Base-by-base conservation (phyloP, 2,888 invertebrate species). In the Saturnia pavonia region DNA sequence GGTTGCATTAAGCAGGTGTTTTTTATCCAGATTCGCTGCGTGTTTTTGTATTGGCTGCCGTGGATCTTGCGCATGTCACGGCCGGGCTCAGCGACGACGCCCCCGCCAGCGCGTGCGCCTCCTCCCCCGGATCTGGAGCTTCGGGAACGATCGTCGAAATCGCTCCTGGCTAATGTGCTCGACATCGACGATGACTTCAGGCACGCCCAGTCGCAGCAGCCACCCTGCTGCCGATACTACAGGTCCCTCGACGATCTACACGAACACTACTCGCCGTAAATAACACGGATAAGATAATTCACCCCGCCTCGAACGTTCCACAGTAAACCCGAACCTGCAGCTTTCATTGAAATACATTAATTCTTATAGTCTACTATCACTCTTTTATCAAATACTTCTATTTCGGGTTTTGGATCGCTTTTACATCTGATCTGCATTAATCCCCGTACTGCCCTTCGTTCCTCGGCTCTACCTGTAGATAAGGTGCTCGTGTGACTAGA, bases 131-230 rank as follows among this genome's bases (percentile, higher is more conserved):
- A 98, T 92, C 95, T 97, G 87, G 97, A 98, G 94, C 95, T 98
- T 86, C 97, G 97, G 89, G 98, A 98, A 91, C 96, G 95, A 86
- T 98, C 98, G 81, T 98, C 98, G 85, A 98, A 98, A 94, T 98
- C 98, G 88, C 95, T 99, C 84, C 95, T 99, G 87, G 99, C 99
- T 84, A 99, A 99, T 94, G 98, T 99, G 85, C 96, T 99, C 86
- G 99, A 99, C 94, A 97, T 99, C 93, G 99, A 99, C 91, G 99
- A 99, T 93, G 99, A 99, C 95, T 97, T 98, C 94, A 95, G 97
- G 83, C 97, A 97, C 92, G 95, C 96, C 88, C 96, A 96, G 86
- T 95, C 96, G 90, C 96, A 96, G 91, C 95, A 96, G 91, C 95
- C 95, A 80, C 94, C 95, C 81, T 96, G 96, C 94, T 96, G 96